Evolutionary conservation across 2,888 invertebrate genomes (phyloP).

Genomic region (Glyphotaelius pellucidus): DNA sequence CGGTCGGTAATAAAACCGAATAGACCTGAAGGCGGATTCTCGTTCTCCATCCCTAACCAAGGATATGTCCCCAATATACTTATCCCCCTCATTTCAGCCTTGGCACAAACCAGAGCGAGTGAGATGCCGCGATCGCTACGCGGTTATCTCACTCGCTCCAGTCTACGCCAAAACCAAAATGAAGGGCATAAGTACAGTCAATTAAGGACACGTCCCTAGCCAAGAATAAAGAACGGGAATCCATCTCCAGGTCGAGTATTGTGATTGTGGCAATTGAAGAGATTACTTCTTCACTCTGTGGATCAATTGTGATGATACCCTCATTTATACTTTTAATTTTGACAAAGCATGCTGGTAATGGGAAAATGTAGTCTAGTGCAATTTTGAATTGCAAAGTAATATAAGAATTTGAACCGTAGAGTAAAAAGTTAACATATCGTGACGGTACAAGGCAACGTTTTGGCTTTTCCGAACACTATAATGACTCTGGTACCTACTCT

Average conservation of each 20-base stretch:
- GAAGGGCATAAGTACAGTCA: too few species aligned
- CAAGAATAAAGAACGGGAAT: too few species aligned
- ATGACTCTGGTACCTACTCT: neutral
- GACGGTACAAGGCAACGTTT: constrained; percentile 9
- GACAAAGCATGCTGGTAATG: constrained; percentile 58
- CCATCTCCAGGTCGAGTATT: neutral
- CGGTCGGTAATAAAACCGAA: neutral
- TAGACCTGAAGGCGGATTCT: neutral
- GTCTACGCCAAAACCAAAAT: too few species aligned
- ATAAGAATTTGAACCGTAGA: constrained; percentile 44
- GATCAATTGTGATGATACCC: constrained; percentile 37
- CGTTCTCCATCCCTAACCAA: too few species aligned
- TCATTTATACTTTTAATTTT: constrained; percentile 51
- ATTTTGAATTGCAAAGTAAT: constrained; percentile 46
- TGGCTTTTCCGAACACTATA: neutral
- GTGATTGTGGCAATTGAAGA: neutral
- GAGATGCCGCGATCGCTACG: too few species aligned
- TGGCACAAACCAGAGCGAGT: too few species aligned
- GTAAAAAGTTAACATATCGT: constrained; percentile 37
- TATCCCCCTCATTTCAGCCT: too few species aligned
- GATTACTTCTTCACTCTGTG: constrained; percentile 18
- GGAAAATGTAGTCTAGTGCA: constrained; percentile 56
- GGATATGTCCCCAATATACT: too few species aligned
- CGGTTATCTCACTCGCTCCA: too few species aligned
- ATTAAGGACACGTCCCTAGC: too few species aligned